Conservation (phyloP, 2,797 vertebrate species). For the Sebastes paucispinis region DNA sequence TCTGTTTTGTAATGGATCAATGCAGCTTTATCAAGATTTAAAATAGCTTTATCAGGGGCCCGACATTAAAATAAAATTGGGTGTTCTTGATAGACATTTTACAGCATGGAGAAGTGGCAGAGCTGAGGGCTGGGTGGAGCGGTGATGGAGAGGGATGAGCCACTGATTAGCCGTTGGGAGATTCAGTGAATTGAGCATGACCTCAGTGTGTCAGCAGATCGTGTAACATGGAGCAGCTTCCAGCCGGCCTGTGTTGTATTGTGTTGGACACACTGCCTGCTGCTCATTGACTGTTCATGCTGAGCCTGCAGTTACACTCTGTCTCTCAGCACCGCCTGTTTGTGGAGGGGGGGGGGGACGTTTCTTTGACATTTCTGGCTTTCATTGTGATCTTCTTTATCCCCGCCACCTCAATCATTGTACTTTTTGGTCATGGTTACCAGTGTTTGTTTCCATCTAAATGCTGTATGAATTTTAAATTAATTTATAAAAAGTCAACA, state of each 20-base stretch:
- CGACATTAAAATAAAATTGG: neutral
- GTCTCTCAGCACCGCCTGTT: neutral
- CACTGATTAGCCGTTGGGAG: conserved; percentile 17
- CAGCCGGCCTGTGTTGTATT: conserved; percentile 44
- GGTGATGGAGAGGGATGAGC: neutral
- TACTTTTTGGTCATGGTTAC: neutral
- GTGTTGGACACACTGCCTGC: conserved; percentile 34
- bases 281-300: conserved; percentile 50
- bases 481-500: neutral
- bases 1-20: neutral
- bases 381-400: conserved; percentile 3
- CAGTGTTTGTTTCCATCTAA: neutral
- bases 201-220: conserved; percentile 63
- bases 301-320: conserved; percentile 63
- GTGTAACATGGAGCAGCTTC: conserved; percentile 65
- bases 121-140: neutral
- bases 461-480: neutral
- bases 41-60: neutral
- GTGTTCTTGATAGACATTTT: neutral
- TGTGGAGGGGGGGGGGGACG: neutral
- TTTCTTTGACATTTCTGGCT: neutral
- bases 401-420: neutral
- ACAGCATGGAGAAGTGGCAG: neutral
- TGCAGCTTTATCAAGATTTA: neutral
- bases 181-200: conserved; percentile 47